Percentiles rank a stretch among this genome's conserved stretches.
These are phyloP conservation scores for Nebria ingens DNA, from an alignment of 1,140 invertebrate genomes.

Conservation along the genomic window DNA sequence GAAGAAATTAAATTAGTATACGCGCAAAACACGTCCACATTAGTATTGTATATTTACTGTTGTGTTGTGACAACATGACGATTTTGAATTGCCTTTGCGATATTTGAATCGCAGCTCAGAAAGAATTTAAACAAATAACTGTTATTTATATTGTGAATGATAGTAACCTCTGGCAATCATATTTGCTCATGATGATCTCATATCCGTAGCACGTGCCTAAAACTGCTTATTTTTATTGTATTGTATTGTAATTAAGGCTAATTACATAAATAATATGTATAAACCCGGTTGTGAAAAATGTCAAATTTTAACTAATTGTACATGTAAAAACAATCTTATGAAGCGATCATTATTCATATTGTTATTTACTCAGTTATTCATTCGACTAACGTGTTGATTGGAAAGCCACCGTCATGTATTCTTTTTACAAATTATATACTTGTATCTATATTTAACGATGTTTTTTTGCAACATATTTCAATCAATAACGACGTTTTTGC, in stretches of 20 bases:
- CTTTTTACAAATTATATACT: too few species aligned
- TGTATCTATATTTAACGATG: too few species aligned
- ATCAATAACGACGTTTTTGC: too few species aligned
- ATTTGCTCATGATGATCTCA: constrained; percentile 8
- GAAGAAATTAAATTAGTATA: background rate
- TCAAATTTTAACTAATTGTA: background rate
- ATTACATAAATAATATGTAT: background rate
- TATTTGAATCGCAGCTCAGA: background rate
- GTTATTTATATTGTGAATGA: too few species aligned
- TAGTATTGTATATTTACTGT: background rate
- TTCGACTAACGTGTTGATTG: too few species aligned
- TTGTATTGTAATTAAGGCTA: too few species aligned
- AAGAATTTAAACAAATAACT: too few species aligned
- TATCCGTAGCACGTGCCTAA: constrained; percentile 4
- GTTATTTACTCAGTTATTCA: background rate
- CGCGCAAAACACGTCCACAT: constrained; percentile 2
- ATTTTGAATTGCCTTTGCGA: constrained; percentile 8
- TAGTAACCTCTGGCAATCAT: background rate
- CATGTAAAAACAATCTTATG: background rate
- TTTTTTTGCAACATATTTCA: too few species aligned
- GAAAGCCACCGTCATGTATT: too few species aligned
- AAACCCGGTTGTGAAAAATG: constrained; percentile 1
- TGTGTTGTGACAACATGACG: background rate
- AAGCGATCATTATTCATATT: background rate
- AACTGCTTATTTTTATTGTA: constrained; percentile 2